Conservation (phyloP, 1,140 invertebrate genomes). For the Neodiprion virginianus region DNA sequence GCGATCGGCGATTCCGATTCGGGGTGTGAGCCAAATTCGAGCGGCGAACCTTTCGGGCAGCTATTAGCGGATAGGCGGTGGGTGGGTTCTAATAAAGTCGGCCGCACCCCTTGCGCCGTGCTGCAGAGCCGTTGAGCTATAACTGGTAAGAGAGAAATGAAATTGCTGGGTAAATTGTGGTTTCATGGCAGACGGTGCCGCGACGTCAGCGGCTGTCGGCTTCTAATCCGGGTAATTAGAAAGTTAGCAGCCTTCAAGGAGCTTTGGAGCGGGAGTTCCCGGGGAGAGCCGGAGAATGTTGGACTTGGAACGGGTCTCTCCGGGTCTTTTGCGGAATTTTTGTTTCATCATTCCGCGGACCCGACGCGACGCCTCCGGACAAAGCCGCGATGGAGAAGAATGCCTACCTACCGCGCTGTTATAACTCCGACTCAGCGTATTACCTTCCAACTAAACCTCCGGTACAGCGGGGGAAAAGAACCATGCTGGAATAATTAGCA, state of each 20-base stretch:
- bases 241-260: conserved; percentile 2
- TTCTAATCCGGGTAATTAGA: conserved; percentile 7
- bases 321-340: not conserved
- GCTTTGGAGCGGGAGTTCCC: not conserved
- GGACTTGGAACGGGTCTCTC: not conserved
- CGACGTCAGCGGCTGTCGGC: not conserved
- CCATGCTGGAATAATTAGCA: not conserved
- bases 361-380: not conserved
- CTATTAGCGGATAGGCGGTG: too few species aligned
- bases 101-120: too few species aligned
- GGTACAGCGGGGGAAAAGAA: not conserved
- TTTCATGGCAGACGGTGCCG: not conserved
- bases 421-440: too few species aligned
- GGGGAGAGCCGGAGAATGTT: too few species aligned
- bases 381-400: not conserved
- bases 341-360: not conserved
- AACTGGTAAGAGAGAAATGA: not conserved
- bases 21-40: too few species aligned
- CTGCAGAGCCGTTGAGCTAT: not conserved
- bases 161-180: not conserved
- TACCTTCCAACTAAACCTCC: not conserved
- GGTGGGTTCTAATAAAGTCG: too few species aligned
- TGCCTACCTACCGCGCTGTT: not conserved
- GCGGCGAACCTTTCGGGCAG: too few species aligned
- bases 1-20: too few species aligned